These are phyloP conservation scores for Apocrypta bakeri DNA, from an alignment of 1,140 invertebrate genomes.

Conservation along the genomic window DNA sequence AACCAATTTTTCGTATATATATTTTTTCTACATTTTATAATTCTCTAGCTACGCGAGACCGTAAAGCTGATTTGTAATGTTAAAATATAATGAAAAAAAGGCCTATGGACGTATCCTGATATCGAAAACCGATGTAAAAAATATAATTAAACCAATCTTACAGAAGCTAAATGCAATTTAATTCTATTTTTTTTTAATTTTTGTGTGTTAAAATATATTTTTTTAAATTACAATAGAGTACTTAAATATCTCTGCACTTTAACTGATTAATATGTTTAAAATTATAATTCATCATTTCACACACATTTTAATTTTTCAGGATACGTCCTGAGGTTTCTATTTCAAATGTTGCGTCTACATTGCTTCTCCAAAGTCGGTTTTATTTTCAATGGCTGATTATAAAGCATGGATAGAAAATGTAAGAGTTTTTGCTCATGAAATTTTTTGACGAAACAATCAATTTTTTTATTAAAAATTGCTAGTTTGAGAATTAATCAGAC, in stretches of 20 bases:
- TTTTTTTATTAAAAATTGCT: neutral
- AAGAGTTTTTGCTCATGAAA: neutral
- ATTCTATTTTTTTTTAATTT: neutral
- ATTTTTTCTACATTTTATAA: constrained; percentile 11
- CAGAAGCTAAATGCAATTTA: neutral
- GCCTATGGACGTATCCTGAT: constrained; percentile 27
- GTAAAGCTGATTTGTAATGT: constrained; percentile 34
- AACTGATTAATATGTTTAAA: neutral
- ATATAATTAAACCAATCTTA: constrained; percentile 4
- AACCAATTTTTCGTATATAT: constrained; percentile 38
- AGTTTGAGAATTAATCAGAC: neutral
- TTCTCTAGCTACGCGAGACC: constrained; percentile 6
- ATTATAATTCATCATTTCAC: neutral
- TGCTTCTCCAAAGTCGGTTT: neutral
- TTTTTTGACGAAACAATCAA: neutral
- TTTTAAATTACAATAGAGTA: neutral
- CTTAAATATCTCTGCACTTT: neutral
- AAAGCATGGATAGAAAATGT: neutral
- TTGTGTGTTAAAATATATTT: neutral
- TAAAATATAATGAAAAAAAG: constrained; percentile 16
- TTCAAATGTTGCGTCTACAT: neutral
- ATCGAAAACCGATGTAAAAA: constrained; percentile 41
- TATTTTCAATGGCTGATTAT: neutral
- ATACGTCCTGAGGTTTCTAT: neutral
- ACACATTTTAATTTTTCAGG: neutral